Percentiles rank a stretch among this genome's conserved stretches.
Evolutionary conservation across 2,113 vertebrate species (phyloP).

Genomic region (Alces alces): DNA sequence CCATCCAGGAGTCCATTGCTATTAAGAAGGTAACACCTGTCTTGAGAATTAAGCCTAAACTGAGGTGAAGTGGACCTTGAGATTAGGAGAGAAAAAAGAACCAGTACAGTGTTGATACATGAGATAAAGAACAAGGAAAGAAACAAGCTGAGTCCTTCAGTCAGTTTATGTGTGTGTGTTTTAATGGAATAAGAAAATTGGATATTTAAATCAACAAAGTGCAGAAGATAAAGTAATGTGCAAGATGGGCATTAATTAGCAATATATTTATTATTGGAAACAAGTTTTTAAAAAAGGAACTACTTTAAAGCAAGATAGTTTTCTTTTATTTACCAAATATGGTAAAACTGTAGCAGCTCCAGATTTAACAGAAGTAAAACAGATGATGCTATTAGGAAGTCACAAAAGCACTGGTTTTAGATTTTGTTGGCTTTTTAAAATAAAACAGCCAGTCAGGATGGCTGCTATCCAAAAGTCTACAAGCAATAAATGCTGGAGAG

Average conservation of each 20-base stretch:
- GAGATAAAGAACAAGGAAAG: neutral
- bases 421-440: neutral
- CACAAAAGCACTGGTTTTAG: neutral
- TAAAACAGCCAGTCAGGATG: no score
- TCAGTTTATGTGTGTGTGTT: neutral
- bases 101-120: neutral
- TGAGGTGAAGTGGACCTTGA: neutral
- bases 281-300: neutral
- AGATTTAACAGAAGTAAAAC: constrained; percentile 10
- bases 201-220: neutral
- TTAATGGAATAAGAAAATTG: neutral
- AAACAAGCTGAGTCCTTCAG: neutral
- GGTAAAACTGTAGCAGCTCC: neutral
- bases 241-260: neutral
- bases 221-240: neutral
- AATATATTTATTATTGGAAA: neutral
- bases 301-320: neutral
- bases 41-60: neutral
- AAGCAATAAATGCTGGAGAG: no score
- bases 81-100: neutral
- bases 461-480: no score
- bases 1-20: neutral
- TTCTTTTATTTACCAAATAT: neutral
- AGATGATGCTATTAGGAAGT: neutral
- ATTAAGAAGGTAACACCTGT: neutral